Conservation (phyloP, 2,888 invertebrate genomes). For the Spisula subtruncata region DNA sequence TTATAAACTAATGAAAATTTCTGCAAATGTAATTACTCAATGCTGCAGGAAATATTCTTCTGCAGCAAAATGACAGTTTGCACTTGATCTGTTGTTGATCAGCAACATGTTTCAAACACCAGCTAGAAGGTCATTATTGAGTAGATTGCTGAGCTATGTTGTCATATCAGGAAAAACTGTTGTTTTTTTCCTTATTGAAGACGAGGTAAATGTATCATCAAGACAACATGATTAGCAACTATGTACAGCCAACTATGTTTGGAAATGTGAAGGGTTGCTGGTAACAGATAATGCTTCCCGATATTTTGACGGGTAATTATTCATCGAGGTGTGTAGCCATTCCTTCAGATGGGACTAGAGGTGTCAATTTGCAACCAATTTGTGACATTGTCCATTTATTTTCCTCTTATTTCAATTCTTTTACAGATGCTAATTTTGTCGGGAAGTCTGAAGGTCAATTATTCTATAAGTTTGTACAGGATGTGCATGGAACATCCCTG, state of each 20-base stretch:
- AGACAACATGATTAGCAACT: constrained; percentile 50
- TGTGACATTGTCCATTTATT: not conserved
- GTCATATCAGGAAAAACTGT: constrained; percentile 11
- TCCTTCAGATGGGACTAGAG: not conserved
- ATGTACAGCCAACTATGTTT: not conserved
- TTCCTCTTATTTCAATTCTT: constrained; percentile 10
- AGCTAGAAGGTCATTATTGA: not conserved
- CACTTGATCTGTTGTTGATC: not conserved
- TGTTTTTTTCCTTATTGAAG: constrained; percentile 24
- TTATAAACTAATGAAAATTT: not conserved
- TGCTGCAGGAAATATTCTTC: constrained; percentile 1
- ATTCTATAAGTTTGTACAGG: not conserved
- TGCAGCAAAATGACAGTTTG: constrained; percentile 1
- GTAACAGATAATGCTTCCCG: constrained; percentile 49
- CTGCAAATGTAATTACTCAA: constrained; percentile 12
- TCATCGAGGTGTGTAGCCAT: not conserved
- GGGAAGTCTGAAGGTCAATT: not conserved
- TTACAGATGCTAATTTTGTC: not conserved
- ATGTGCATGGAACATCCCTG: not conserved
- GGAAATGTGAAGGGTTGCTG: constrained; percentile 40
- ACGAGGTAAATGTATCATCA: constrained; percentile 34
- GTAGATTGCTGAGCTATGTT: not conserved
- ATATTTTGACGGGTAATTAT: constrained; percentile 44
- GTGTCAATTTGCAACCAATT: constrained; percentile 14
- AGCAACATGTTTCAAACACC: not conserved